Percentiles rank a stretch among this genome's conserved stretches.
phyloP scores from a whole-genome alignment of 2,888 invertebrate species.

The Dyspetes luteomarginatus region DNA sequence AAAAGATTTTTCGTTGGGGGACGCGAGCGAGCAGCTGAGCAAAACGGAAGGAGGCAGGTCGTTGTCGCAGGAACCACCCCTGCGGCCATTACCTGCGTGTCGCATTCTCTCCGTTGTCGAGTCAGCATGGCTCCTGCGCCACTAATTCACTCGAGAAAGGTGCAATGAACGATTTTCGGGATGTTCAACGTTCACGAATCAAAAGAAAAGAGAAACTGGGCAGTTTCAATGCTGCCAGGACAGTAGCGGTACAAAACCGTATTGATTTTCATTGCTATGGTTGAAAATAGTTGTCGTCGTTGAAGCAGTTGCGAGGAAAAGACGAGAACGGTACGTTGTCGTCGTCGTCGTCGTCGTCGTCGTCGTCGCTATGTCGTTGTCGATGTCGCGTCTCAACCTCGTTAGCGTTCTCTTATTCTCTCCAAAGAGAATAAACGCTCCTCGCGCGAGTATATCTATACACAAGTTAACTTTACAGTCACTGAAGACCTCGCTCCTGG shows the following conservation, averaged over 20 bases:
- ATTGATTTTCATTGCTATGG: slow-evolving; percentile 46
- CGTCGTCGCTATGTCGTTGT: slow-evolving; percentile 63
- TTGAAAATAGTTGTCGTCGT: slow-evolving; percentile 75
- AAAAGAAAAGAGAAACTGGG: slow-evolving; percentile 71
- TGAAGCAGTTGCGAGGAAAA: slow-evolving; percentile 74
- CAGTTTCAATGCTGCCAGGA: slow-evolving; percentile 72
- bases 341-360: slow-evolving; percentile 75
- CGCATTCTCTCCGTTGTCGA: slow-evolving; percentile 42
- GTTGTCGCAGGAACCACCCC: slow-evolving; percentile 79
- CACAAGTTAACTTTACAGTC: slow-evolving; percentile 45
- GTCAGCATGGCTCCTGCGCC: slow-evolving; percentile 77
- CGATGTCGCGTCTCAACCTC: slow-evolving; percentile 67
- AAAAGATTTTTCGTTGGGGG: slow-evolving; percentile 61
- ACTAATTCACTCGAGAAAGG: slow-evolving; percentile 31
- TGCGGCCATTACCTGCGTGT: slow-evolving; percentile 79
- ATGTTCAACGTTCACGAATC: slow-evolving; percentile 63
- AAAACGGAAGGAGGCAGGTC: slow-evolving; percentile 78
- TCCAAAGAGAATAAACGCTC: slow-evolving; percentile 58
- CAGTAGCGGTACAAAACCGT: slow-evolving; percentile 16
- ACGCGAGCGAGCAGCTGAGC: slow-evolving; percentile 31
- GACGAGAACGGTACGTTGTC: slow-evolving; percentile 64
- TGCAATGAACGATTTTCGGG: neutral
- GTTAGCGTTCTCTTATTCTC: slow-evolving; percentile 75
- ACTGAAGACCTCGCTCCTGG: slow-evolving; percentile 54
- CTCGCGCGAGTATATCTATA: slow-evolving; percentile 42